Conservation (phyloP, 2,113 vertebrate genomes). For the Calonectris borealis region DNA sequence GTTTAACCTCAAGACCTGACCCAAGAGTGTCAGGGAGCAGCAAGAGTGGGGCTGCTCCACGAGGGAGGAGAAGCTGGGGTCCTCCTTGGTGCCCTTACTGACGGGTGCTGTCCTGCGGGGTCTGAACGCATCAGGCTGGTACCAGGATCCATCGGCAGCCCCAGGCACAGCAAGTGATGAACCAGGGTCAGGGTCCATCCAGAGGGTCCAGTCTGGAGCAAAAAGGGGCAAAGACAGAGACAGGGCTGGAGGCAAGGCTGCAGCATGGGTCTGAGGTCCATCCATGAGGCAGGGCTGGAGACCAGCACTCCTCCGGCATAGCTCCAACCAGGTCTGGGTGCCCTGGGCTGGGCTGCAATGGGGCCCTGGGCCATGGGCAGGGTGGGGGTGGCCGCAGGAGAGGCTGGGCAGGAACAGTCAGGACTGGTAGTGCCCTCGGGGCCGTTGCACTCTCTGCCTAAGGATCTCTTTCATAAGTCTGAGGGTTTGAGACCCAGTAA, state of each 20-base stretch:
- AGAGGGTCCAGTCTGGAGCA: not conserved
- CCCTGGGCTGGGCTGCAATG: not conserved
- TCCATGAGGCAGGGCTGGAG: not conserved
- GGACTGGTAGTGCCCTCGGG: too few relatives aligned
- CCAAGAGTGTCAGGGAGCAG: not conserved
- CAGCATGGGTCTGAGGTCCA: not conserved
- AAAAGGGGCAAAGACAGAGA: not conserved
- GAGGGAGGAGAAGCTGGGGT: not conserved
- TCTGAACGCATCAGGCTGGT: not conserved
- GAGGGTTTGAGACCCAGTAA: not conserved
- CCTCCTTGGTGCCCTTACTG: accelerated
- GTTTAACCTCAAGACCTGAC: not conserved
- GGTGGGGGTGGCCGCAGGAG: too few relatives aligned
- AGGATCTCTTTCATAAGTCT: not conserved
- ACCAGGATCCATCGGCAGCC: not conserved
- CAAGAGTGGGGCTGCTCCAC: not conserved
- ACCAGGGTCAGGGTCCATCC: too few relatives aligned
- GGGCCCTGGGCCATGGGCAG: too few relatives aligned
- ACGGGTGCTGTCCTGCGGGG: accelerated
- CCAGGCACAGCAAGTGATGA: not conserved
- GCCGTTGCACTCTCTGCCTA: not conserved
- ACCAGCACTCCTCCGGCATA: not conserved
- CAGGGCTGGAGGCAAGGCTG: not conserved
- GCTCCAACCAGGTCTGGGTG: not conserved
- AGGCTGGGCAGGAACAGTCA: not conserved